These are phyloP conservation scores for Euzophera pinguis DNA, from an alignment of 2,888 invertebrate species.

Conservation along the genomic window DNA sequence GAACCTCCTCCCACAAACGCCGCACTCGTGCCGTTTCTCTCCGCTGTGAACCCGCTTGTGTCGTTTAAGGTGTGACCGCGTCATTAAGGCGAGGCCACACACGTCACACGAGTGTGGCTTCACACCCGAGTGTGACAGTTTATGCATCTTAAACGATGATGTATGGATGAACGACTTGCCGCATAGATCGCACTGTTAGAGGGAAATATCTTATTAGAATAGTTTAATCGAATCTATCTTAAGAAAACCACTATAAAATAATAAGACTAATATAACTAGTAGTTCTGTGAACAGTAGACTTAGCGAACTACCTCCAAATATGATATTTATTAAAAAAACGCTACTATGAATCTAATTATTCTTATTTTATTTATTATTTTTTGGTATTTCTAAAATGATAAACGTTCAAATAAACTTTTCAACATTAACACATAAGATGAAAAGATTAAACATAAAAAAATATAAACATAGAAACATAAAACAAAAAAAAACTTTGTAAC, in stretches of 20 bases:
- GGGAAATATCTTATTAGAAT: too few relatives aligned
- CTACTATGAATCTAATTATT: too few relatives aligned
- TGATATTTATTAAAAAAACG: too few relatives aligned
- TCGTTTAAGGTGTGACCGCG: constrained; percentile 83
- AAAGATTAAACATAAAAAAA: neutral
- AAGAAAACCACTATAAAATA: too few relatives aligned
- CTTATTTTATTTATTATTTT: too few relatives aligned
- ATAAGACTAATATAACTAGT: too few relatives aligned
- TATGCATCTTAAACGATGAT: constrained; percentile 85
- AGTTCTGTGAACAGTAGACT: too few relatives aligned
- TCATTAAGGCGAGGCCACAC: constrained; percentile 82
- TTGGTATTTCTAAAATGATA: too few relatives aligned
- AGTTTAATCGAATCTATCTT: too few relatives aligned
- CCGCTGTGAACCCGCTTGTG: constrained; percentile 84
- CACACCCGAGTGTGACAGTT: constrained; percentile 81
- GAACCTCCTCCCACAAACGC: constrained; percentile 79
- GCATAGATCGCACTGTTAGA: constrained; percentile 79
- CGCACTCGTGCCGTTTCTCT: constrained; percentile 80
- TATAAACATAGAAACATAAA: neutral
- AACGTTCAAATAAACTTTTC: too few relatives aligned
- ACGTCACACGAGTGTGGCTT: constrained; percentile 80
- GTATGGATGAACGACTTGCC: constrained; percentile 84
- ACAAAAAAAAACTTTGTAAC: too few relatives aligned
- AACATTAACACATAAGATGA: neutral
- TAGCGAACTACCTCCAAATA: too few relatives aligned